Evolutionary conservation across 2,888 invertebrate genomes (phyloP).

Genomic region (Brachypalpus laphriformis): DNA sequence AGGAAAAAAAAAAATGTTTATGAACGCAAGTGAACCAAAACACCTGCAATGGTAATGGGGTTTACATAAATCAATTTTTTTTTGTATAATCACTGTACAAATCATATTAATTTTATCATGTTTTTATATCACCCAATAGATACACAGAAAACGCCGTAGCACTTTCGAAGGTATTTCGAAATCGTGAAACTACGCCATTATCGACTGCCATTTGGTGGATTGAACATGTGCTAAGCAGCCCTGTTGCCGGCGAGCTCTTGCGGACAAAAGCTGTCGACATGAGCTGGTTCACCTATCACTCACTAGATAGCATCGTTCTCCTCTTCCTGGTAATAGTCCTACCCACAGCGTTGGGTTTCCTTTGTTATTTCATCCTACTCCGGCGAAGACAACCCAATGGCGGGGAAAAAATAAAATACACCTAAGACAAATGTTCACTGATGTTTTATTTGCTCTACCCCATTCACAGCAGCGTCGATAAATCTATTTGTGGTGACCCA

Average conservation of each 20-base stretch:
- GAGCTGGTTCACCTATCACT: constrained; percentile 80
- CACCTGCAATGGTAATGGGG: too few species aligned
- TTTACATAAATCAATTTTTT: too few species aligned
- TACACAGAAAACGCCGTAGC: constrained; percentile 80
- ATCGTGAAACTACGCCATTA: constrained; percentile 84
- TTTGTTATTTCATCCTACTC: constrained; percentile 1
- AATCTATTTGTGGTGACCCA: constrained; percentile 61
- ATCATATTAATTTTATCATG: background rate
- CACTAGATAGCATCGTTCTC: constrained; percentile 77
- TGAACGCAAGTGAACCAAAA: too few species aligned
- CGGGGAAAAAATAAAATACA: constrained; percentile 27
- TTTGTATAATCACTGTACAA: too few species aligned
- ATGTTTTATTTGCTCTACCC: constrained; percentile 4
- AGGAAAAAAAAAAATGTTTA: too few species aligned
- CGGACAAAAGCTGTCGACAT: constrained; percentile 79
- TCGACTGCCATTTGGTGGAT: constrained; percentile 85
- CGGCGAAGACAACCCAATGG: constrained; percentile 2
- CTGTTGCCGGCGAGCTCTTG: constrained; percentile 75
- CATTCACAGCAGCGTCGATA: constrained; percentile 24
- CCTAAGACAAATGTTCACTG: constrained; percentile 24
- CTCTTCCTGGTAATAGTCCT: background rate
- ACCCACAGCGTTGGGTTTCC: background rate
- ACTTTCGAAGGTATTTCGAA: constrained; percentile 84
- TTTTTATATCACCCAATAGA: constrained; percentile 70
- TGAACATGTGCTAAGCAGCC: constrained; percentile 83